Base-by-base conservation (phyloP, 2,888 invertebrate species). In the Crepidodera aurea region DNA sequence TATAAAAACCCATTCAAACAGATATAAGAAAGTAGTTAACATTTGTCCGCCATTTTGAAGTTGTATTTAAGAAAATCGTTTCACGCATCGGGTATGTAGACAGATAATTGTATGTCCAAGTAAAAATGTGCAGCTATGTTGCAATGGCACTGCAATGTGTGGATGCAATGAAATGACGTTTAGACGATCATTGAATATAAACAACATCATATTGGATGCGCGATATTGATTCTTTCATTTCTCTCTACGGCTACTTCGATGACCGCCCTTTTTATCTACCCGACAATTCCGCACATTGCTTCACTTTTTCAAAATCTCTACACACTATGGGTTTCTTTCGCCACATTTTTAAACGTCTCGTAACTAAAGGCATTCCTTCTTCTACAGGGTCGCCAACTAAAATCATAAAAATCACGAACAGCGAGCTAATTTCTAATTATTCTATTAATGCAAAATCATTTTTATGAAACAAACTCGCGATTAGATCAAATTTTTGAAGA, bases 111-210 rank as follows among this genome's bases (percentile, higher is more conserved):
- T 70, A 72, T 68, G 71, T 73, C 70, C 68, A 71, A 69, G 73
- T 72, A 75, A 74, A 75, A 74, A 75, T 75, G 72, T 68, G 69
- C 70, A 73, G 71, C 69, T 71, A 75, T 75, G 71, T 69, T 69
- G 70, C 73, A 72, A 74, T 69, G 71, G 72, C 73, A 66, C 72
- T 68, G 64, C 66, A 65, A 22, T 54, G 27, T 60, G 60, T 54
- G 32, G 60, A 42, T 70, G 69, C 71, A 72, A 71, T 71, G 72
- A 73, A 71, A 63, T 73, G 73, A 73, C 70, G 71, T 72, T 69
- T 69, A 60, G 70, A 74, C 74, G 73, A 69, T 71, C 63, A 61
- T 72, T 54, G 66, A 64, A 66, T 66, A 64, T 66, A 63, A 71
- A 71, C 68, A 74, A 71, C 73, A 66, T 68, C 65, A 71, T 71